Evolutionary conservation across 2,888 invertebrate genomes (phyloP).

Genomic region (Melanargia galathea): DNA sequence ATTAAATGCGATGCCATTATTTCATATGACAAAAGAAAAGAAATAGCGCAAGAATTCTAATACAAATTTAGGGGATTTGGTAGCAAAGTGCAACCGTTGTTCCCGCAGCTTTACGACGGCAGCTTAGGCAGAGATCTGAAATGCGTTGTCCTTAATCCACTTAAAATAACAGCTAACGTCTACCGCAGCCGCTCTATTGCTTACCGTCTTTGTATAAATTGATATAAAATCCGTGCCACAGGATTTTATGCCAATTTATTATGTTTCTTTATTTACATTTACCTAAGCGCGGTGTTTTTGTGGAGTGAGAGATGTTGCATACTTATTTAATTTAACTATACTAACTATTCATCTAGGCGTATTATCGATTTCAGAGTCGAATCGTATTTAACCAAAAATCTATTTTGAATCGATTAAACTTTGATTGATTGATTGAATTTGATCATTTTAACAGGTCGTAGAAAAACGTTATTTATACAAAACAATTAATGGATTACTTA

Average conservation of each 20-base stretch:
- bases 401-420: too few species aligned
- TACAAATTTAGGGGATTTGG: slow-evolving; percentile 37
- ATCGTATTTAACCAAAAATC: too few species aligned
- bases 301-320: not conserved
- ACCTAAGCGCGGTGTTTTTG: not conserved
- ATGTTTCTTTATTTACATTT: slow-evolving; percentile 19
- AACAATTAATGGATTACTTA: too few species aligned
- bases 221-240: slow-evolving; percentile 41
- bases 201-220: slow-evolving; percentile 54
- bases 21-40: slow-evolving; percentile 8
- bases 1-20: not conserved
- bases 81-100: slow-evolving; percentile 64
- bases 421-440: too few species aligned
- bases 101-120: slow-evolving; percentile 71
- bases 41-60: slow-evolving; percentile 21
- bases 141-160: slow-evolving; percentile 78
- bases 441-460: too few species aligned
- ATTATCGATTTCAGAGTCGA: too few species aligned
- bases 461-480: too few species aligned
- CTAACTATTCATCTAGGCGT: not conserved
- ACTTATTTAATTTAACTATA: not conserved
- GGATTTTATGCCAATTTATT: slow-evolving; percentile 65
- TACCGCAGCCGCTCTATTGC: slow-evolving; percentile 58
- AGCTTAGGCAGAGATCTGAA: slow-evolving; percentile 77
- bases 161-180: slow-evolving; percentile 78